These are phyloP conservation scores for Montipora efflorescens DNA, from an alignment of 64 coral and sea anemone genomes.

Conservation along the genomic window DNA sequence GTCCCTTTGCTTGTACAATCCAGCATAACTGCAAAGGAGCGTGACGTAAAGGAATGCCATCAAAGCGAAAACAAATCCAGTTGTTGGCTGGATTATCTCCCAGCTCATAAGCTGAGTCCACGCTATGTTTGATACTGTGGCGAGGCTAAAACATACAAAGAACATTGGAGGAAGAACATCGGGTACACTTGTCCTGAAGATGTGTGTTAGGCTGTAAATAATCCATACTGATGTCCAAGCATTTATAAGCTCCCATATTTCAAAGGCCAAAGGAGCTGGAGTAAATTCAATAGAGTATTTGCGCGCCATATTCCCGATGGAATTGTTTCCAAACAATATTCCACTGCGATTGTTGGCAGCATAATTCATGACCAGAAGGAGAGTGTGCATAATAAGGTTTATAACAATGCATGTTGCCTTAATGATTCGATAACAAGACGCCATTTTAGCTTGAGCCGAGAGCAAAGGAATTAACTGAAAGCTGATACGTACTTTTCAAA, in stretches of 20 bases:
- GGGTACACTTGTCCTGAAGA: constrained; percentile 35
- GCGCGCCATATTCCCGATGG: constrained; percentile 23
- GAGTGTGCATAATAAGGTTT: constrained; percentile 30
- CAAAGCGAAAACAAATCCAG: background rate
- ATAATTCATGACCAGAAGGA: constrained; percentile 45
- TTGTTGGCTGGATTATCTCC: background rate
- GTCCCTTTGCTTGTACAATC: constrained; percentile 32
- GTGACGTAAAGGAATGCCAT: constrained; percentile 36
- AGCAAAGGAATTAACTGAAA: background rate
- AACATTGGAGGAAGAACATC: constrained; percentile 29
- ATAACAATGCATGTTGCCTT: constrained; percentile 5
- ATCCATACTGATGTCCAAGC: constrained; percentile 61
- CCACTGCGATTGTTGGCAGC: constrained; percentile 25
- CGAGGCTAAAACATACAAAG: constrained; percentile 51
- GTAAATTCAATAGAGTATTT: constrained; percentile 53
- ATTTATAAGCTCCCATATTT: constrained; percentile 55
- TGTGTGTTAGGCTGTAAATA: constrained; percentile 31
- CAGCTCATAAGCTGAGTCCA: constrained; percentile 42
- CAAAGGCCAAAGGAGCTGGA: constrained; percentile 30
- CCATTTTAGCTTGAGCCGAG: background rate
- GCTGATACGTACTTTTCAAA: background rate
- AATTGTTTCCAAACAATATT: constrained; percentile 41
- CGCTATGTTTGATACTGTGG: constrained; percentile 12
- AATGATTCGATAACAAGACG: constrained; percentile 10
- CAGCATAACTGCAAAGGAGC: constrained; percentile 36